A percentile compares a stretch with the other conserved stretches of the same genome.
phyloP scores from a whole-genome alignment of 2,113 vertebrate species.

The Alouatta palliata region DNA sequence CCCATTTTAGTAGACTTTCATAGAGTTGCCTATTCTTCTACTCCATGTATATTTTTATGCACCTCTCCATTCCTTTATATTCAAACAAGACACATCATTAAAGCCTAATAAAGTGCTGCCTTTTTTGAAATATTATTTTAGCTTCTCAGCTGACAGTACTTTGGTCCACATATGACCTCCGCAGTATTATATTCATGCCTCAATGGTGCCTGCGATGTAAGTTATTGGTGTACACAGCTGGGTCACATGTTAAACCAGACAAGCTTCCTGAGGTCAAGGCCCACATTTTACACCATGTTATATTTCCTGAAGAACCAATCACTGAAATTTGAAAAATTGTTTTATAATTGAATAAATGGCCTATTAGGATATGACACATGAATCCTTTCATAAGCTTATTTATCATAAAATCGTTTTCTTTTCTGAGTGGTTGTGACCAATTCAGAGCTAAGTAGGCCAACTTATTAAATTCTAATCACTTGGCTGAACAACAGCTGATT shows the following conservation, averaged over 20 bases:
- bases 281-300: background rate
- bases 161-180: background rate
- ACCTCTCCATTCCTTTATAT: background rate
- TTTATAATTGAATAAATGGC: conserved; percentile 46
- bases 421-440: conserved; percentile 66
- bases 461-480: conserved; percentile 85
- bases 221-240: background rate
- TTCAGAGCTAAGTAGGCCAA: conserved; percentile 74
- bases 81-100: background rate
- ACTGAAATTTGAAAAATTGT: background rate
- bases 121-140: background rate
- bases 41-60: background rate
- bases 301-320: background rate
- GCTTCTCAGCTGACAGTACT: background rate
- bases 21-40: background rate
- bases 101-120: background rate
- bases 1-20: background rate
- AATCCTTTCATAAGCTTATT: conserved; percentile 47
- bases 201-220: background rate
- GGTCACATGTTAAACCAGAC: background rate
- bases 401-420: background rate
- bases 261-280: background rate
- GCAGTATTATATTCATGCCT: background rate
- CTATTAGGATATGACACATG: background rate
- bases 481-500: conserved; percentile 82